Evolutionary conservation across 2,797 vertebrate species (phyloP).

Genomic region (Microctenopoma stevenorrisi): DNA sequence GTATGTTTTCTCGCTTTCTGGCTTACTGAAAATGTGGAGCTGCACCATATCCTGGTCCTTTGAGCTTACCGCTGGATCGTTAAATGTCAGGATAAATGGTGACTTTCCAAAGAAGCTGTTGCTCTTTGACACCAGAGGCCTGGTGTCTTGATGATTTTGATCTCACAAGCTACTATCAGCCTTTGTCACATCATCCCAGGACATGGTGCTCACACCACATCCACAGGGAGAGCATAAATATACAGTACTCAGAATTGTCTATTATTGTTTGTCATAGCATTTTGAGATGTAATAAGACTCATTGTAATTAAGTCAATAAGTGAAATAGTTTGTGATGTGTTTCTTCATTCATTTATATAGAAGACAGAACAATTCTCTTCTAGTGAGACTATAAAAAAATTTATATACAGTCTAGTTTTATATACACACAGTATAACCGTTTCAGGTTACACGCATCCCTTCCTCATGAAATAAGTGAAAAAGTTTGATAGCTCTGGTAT

Average conservation of each 20-base stretch:
- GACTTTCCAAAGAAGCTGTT: slow-evolving; percentile 4
- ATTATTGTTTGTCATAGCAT: too few species aligned
- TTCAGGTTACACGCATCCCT: not conserved
- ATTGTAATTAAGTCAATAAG: too few species aligned
- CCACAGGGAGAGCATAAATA: too few species aligned
- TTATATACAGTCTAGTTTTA: too few species aligned
- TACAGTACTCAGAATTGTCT: too few species aligned
- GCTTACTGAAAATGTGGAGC: not conserved
- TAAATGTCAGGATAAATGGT: slow-evolving; percentile 20
- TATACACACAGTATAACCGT: too few species aligned
- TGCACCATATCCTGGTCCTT: not conserved
- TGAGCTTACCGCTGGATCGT: slow-evolving; percentile 4
- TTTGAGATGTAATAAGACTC: too few species aligned
- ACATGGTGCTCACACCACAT: not conserved
- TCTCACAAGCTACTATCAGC: slow-evolving; percentile 19
- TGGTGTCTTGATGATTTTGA: slow-evolving; percentile 22
- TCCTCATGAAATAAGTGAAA: slow-evolving; percentile 3
- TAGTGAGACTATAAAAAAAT: too few species aligned
- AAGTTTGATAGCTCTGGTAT: not conserved
- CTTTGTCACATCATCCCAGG: slow-evolving; percentile 10
- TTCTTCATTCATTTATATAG: too few species aligned
- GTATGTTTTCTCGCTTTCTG: not conserved
- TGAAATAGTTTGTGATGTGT: too few species aligned
- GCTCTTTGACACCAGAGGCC: slow-evolving; percentile 13
- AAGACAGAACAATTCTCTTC: too few species aligned